phyloP scores from a whole-genome alignment of 2,113 vertebrate genomes.

The Dasyurus viverrinus region DNA sequence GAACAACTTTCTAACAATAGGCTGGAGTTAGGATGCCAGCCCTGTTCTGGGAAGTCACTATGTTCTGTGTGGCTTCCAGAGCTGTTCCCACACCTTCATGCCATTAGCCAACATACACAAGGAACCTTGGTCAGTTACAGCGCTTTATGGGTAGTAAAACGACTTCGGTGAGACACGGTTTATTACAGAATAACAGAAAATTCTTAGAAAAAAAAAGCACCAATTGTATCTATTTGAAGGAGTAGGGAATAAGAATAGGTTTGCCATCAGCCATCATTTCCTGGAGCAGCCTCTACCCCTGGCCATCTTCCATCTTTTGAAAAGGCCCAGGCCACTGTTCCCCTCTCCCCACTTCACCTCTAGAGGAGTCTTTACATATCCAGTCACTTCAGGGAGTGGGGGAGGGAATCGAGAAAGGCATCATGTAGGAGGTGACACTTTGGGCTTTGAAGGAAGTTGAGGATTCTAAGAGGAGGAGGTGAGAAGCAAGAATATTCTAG shows the following conservation, averaged over 20 bases:
- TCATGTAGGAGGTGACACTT: neutral
- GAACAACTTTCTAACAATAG: neutral
- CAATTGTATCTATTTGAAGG: neutral
- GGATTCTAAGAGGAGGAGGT: neutral
- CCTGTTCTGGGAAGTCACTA: neutral
- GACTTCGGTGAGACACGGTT: neutral
- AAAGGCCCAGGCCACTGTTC: neutral
- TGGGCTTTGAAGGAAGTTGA: neutral
- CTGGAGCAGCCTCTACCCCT: neutral
- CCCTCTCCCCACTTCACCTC: neutral
- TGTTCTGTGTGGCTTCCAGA: neutral
- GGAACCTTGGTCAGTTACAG: neutral
- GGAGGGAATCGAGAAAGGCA: neutral
- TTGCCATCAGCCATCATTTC: neutral
- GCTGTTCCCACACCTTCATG: neutral
- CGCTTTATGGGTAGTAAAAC: neutral
- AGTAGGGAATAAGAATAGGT: neutral
- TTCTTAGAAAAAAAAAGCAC: neutral
- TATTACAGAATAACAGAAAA: neutral
- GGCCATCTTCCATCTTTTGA: neutral
- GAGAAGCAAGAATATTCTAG: neutral
- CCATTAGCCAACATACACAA: neutral
- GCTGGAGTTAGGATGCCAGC: neutral
- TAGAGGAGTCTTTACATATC: neutral
- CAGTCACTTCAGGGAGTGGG: neutral